Percentiles rank a stretch among this genome's conserved stretches.
Evolutionary conservation across 37 sponge, comb jelly and placozoan species (phyloP).

Genomic region (Bolinopsis microptera): DNA sequence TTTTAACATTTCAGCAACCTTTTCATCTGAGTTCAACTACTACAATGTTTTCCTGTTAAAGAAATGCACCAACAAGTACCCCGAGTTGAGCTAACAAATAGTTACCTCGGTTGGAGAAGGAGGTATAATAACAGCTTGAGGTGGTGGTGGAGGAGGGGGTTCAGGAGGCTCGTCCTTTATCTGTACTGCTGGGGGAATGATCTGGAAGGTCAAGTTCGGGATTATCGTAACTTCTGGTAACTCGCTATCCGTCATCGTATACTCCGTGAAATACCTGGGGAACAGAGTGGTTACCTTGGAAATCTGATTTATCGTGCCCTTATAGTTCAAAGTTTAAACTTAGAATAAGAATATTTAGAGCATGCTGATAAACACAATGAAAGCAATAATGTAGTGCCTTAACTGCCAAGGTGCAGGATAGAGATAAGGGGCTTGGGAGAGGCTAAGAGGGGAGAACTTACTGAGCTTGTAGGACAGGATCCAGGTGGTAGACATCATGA

Average conservation of each 20-base stretch:
- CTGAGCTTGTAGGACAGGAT: constrained; percentile 56
- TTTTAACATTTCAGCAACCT: background rate
- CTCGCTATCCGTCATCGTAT: constrained; percentile 25
- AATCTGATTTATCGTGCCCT: no score
- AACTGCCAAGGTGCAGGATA: no score
- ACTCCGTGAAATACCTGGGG: constrained; percentile 34
- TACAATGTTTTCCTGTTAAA: no score
- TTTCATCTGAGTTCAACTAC: background rate
- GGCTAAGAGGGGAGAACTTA: background rate
- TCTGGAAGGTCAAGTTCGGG: constrained; percentile 64
- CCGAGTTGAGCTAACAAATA: background rate
- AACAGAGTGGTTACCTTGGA: background rate
- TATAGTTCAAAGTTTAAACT: no score
- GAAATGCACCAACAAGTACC: background rate
- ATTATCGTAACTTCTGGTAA: constrained; percentile 58
- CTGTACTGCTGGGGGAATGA: constrained; percentile 64
- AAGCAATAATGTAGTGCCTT: no score
- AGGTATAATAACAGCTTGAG: constrained; percentile 9
- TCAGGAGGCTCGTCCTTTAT: constrained; percentile 65
- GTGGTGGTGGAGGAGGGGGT: constrained; percentile 57
- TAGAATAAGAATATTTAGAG: no score
- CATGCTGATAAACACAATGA: no score
- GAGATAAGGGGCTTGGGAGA: no score
- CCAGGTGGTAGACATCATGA: constrained; percentile 60
- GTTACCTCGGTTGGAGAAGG: background rate